Evolutionary conservation across 2,888 invertebrate species (phyloP).

Genomic region (Melikaiella ostensackeni): DNA sequence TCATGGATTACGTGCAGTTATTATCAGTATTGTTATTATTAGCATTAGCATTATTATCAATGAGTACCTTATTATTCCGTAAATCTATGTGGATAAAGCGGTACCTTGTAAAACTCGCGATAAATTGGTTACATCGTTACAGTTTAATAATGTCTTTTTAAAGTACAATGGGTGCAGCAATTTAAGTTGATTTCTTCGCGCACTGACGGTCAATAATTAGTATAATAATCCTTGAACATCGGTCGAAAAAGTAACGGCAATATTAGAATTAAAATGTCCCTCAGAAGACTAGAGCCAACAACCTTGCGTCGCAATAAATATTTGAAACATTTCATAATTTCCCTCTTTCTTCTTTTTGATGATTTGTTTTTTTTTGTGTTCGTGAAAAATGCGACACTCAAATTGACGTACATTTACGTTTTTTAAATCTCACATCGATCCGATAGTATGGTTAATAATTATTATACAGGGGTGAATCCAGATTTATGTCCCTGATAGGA

Average conservation of each 20-base stretch:
- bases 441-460: slow-evolving; percentile 27
- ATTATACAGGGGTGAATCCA: slow-evolving; percentile 18
- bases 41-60: slow-evolving; percentile 28
- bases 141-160: slow-evolving; percentile 15
- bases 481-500: slow-evolving; percentile 18
- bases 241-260: slow-evolving; percentile 13
- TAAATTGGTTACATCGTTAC: slow-evolving; percentile 35
- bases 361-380: slow-evolving; percentile 15
- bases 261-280: slow-evolving; percentile 19
- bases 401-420: slow-evolving; percentile 27
- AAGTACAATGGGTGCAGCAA: slow-evolving; percentile 8
- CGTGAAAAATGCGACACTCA: slow-evolving; percentile 18
- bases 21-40: slow-evolving; percentile 36
- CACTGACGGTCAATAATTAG: slow-evolving; percentile 24
- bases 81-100: slow-evolving; percentile 32
- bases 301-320: slow-evolving; percentile 66
- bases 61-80: slow-evolving; percentile 32
- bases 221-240: slow-evolving; percentile 3
- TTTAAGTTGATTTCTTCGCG: slow-evolving; percentile 3
- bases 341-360: slow-evolving; percentile 39
- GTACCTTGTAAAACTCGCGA: slow-evolving; percentile 23
- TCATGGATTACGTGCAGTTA: slow-evolving; percentile 56
- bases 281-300: slow-evolving; percentile 56
- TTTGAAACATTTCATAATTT: slow-evolving; percentile 58
- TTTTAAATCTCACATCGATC: slow-evolving; percentile 7